Percentiles rank a stretch among this genome's conserved stretches.
phyloP scores from a whole-genome alignment of 2,113 vertebrate species.

The Siniperca knerii region DNA sequence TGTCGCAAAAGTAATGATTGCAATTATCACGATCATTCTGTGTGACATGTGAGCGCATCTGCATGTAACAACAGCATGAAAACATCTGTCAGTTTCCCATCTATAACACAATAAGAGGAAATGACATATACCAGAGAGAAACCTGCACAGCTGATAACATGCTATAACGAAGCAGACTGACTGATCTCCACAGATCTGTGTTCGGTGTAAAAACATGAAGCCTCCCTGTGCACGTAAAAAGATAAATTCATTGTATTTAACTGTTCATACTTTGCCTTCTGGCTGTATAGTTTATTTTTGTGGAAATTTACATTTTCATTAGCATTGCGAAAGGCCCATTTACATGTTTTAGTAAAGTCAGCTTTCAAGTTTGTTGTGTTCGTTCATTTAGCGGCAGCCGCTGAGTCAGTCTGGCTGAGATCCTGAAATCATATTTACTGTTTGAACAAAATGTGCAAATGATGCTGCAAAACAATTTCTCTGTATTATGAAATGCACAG shows the following conservation, averaged over 20 bases:
- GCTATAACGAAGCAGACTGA: not conserved
- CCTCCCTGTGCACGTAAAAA: slow-evolving; percentile 16
- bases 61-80: slow-evolving; percentile 28
- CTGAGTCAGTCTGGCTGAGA: slow-evolving; percentile 50
- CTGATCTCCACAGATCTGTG: slow-evolving; percentile 6
- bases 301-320: slow-evolving; percentile 66
- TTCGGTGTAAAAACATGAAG: slow-evolving; percentile 1
- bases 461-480: slow-evolving; percentile 16
- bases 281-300: slow-evolving; percentile 56
- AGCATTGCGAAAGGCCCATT: slow-evolving; percentile 63
- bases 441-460: slow-evolving; percentile 22
- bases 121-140: not conserved
- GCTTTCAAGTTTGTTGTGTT: slow-evolving; percentile 62
- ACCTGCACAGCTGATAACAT: not conserved
- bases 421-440: slow-evolving; percentile 53
- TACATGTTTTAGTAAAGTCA: slow-evolving; percentile 65
- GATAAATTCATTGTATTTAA: slow-evolving; percentile 41
- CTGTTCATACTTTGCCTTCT: slow-evolving; percentile 52
- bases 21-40: slow-evolving; percentile 30
- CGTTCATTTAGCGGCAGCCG: slow-evolving; percentile 40
- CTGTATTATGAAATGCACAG: not conserved
- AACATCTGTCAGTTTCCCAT: slow-evolving; percentile 28
- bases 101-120: not conserved
- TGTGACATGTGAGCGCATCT: slow-evolving; percentile 30
- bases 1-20: slow-evolving; percentile 25